Evolutionary conservation across 2,888 invertebrate genomes (phyloP).

Genomic region (Eristalinus sepulchralis): DNA sequence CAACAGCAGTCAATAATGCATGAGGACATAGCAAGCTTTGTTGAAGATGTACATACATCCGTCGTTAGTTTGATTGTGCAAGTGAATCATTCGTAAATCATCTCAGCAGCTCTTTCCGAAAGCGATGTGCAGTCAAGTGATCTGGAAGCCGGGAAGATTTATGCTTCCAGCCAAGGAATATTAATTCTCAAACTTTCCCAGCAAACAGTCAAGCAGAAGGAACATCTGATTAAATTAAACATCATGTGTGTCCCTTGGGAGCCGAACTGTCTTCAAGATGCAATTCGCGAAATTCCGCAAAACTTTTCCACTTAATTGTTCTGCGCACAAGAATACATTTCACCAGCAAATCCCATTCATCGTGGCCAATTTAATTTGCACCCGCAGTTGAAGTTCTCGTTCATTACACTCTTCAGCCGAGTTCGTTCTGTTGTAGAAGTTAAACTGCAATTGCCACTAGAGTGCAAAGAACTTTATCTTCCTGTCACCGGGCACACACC

Average conservation of each 20-base stretch:
- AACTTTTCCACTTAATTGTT: background rate
- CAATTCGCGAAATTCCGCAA: background rate
- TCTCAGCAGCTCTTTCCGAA: background rate
- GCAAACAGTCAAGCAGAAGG: background rate
- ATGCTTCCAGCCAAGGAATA: background rate
- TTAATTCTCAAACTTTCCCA: background rate
- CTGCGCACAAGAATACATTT: background rate
- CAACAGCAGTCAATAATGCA: too few relatives aligned
- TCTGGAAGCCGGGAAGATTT: background rate
- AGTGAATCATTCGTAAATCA: background rate
- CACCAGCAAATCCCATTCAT: background rate
- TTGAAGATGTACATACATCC: too few relatives aligned
- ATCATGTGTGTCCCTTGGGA: background rate
- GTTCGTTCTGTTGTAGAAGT: conserved; percentile 46
- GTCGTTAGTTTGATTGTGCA: background rate
- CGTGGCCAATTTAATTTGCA: background rate
- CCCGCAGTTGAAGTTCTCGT: background rate
- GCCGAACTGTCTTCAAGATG: background rate
- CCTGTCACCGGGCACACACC: conserved; percentile 43
- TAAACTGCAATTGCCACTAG: conserved; percentile 61
- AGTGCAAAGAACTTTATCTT: conserved; percentile 45
- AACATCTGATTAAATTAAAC: background rate
- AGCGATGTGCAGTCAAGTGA: background rate
- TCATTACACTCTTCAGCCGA: background rate
- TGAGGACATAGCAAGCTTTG: too few relatives aligned